Percentiles rank a stretch among this genome's conserved stretches.
These are phyloP conservation scores for Anhinga rufa DNA, from an alignment of 2,113 vertebrate genomes.

Conservation along the genomic window DNA sequence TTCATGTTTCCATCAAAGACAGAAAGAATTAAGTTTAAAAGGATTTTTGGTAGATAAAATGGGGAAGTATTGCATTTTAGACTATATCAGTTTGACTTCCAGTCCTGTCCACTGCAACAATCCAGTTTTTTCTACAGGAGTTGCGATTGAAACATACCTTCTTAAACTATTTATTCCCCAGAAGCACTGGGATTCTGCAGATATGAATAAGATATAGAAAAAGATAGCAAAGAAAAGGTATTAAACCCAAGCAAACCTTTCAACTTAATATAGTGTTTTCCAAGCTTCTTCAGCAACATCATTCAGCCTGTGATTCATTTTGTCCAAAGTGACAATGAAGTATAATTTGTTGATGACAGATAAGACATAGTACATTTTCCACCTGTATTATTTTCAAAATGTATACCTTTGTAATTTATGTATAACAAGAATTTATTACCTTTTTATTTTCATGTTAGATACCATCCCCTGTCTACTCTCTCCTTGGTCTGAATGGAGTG, in stretches of 20 bases:
- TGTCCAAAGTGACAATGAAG: neutral
- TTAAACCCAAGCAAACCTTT: neutral
- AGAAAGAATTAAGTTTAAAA: neutral
- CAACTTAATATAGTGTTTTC: neutral
- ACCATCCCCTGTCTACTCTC: constrained; percentile 96
- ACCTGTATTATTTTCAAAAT: neutral
- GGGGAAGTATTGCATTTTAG: neutral
- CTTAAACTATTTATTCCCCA: neutral
- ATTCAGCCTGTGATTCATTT: neutral
- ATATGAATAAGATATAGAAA: neutral
- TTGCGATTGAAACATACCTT: neutral
- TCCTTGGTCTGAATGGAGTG: constrained; percentile 96
- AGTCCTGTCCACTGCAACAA: neutral
- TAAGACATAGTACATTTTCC: neutral
- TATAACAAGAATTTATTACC: neutral
- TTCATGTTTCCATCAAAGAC: neutral
- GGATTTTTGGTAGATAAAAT: neutral
- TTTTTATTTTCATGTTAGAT: constrained; percentile 69
- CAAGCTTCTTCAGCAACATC: neutral
- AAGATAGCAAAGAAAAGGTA: neutral
- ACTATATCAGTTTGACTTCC: neutral
- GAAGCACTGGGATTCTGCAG: neutral
- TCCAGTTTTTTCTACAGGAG: neutral
- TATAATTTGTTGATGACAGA: neutral
- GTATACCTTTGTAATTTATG: neutral